Percentiles rank a stretch among this genome's conserved stretches.
Evolutionary conservation across 2,797 vertebrate species (phyloP).

Genomic region (Ctenosaura bakeri): DNA sequence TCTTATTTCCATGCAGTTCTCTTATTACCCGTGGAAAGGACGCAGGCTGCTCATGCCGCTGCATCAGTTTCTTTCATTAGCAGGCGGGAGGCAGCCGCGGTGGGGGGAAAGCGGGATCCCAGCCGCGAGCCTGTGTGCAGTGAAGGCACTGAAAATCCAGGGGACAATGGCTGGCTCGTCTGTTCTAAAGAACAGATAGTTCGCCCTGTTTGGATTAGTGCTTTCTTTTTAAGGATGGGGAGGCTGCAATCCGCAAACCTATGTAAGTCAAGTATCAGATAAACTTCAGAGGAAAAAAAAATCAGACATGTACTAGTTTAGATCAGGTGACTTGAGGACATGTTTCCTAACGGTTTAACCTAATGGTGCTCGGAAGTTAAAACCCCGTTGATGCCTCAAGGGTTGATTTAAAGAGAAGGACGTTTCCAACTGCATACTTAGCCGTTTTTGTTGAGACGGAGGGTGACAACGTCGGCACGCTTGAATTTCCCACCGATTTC

Average conservation of each 20-base stretch:
- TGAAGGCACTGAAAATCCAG: neutral
- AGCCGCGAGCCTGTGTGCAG: neutral
- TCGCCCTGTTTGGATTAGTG: neutral
- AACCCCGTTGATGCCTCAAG: neutral
- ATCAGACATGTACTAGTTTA: neutral
- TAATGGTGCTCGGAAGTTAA: no score
- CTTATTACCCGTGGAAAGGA: neutral
- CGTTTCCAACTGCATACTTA: neutral
- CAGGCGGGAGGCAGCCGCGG: neutral
- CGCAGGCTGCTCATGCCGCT: neutral
- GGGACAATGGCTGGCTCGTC: slow-evolving; percentile 13
- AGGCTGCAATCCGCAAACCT: neutral
- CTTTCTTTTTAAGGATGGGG: neutral
- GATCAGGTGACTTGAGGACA: neutral
- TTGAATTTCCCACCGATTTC: neutral
- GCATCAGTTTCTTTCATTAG: slow-evolving; percentile 14
- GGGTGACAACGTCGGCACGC: neutral
- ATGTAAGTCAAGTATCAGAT: neutral
- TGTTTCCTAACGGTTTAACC: neutral
- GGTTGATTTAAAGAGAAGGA: neutral
- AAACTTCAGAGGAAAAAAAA: neutral
- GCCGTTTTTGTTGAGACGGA: neutral
- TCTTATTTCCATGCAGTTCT: neutral
- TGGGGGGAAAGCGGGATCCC: no score
- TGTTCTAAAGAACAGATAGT: neutral